A percentile compares a stretch with the other conserved stretches of the same genome.
Evolutionary conservation across 2,113 vertebrate genomes (phyloP).

Genomic region (Thamnophis sirtalis): DNA sequence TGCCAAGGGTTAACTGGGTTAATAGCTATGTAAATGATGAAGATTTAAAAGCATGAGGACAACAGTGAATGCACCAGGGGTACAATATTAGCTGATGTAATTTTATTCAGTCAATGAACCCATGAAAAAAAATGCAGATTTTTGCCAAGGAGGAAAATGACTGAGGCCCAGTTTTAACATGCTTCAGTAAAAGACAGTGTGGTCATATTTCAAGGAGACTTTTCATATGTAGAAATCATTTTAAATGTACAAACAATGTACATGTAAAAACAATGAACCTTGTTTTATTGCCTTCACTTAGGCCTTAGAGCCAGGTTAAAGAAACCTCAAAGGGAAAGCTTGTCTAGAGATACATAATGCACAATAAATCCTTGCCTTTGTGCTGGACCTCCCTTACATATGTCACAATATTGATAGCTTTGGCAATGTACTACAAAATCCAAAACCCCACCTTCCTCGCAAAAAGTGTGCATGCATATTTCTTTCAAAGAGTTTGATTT

Average conservation of each 20-base stretch:
- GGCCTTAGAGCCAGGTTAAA: background rate
- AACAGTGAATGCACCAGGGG: background rate
- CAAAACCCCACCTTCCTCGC: background rate
- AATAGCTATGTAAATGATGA: constrained; percentile 26
- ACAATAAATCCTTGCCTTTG: background rate
- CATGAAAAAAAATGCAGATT: background rate
- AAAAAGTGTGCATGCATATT: background rate
- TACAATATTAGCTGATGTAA: background rate
- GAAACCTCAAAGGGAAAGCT: background rate
- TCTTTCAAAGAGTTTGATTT: background rate
- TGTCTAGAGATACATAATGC: background rate
- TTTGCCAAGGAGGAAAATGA: background rate
- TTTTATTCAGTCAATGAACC: background rate
- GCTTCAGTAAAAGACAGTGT: background rate
- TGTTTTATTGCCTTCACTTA: background rate
- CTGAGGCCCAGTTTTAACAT: background rate
- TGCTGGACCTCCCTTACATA: background rate
- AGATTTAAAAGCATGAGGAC: background rate
- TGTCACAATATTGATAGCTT: background rate
- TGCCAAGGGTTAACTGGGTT: constrained; percentile 18
- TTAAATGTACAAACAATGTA: background rate
- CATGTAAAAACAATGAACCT: background rate
- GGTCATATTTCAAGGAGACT: background rate
- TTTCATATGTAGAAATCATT: background rate
- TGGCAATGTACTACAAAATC: background rate